Base-by-base conservation (phyloP, 2,888 invertebrate genomes). In the Papilio elwesi region DNA sequence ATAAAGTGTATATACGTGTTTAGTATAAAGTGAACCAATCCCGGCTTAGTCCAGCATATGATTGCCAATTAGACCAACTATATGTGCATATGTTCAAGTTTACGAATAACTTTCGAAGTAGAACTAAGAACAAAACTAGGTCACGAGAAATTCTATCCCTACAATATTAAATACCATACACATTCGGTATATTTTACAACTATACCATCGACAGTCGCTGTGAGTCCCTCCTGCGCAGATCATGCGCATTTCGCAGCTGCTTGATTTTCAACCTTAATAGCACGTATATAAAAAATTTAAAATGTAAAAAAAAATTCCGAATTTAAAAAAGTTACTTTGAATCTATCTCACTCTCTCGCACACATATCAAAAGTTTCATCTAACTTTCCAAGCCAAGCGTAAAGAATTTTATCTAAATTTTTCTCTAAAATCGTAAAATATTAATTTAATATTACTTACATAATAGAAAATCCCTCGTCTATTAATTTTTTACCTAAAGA, bases 171-270 rank as follows among this genome's bases (percentile, higher is more conserved):
- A 38, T 38, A 51, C 6, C 43, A 9, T 43, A n/a, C 13, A 13
- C n/a, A 51, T 7, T 51, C 5, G n/a, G 51, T 51, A 13, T 51
- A 51, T 38, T 3, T 36, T n/a, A 38, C 0, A 57, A 2, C 6
- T 26, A 12, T 57, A n/a, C 38, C n/a, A 38, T 59, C 13, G 1
- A 57, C 7, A 13, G 9, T 8, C 43, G 6, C 6, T 11, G 36
- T 26, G 38, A 65, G 65, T 73, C 57, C 12, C 65, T 73, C 68
- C 51, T 69, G 65, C 73, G 69, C 68, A 73, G 69, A 65, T 69
- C 73, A 65, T 65, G 69, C 57, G 73, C 73, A 69, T 13, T 16
- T 15, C 12, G 13, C 8, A n/a, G 43, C 13, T 57, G 64, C 7
- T 13, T 64, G 15, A 73, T 49, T 43, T 62, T 47, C 47, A 10